Conservation (phyloP, 2,888 invertebrate genomes). For the Eristalis arbustorum region DNA sequence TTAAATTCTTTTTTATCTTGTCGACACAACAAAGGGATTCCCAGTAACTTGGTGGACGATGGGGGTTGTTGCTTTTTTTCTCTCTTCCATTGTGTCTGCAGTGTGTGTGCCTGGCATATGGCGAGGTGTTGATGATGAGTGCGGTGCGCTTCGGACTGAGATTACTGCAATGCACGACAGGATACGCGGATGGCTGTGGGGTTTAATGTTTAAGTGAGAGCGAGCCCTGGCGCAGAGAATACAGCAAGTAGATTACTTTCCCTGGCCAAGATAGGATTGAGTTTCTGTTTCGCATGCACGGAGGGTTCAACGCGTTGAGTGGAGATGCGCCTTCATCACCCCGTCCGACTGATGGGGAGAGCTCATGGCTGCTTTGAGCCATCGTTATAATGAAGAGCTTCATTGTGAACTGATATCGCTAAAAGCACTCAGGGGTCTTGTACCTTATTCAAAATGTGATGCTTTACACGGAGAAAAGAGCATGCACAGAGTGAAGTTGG, state of each 20-base stretch:
- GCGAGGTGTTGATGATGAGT: background rate
- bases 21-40: constrained; percentile 29
- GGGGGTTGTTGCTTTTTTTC: background rate
- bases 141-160: background rate
- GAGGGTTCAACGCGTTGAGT: background rate
- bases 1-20: constrained; percentile 22
- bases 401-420: background rate
- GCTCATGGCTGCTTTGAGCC: background rate
- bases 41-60: background rate
- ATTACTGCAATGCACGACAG: background rate
- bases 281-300: background rate
- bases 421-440: background rate
- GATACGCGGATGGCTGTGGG: background rate
- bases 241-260: background rate
- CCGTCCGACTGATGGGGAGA: background rate
- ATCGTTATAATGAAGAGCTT: background rate
- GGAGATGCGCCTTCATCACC: background rate
- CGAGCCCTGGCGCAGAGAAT: background rate
- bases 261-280: background rate
- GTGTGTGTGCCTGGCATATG: background rate
- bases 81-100: background rate
- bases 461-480: background rate
- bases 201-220: background rate
- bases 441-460: background rate
- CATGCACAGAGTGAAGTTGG: too few relatives aligned